Evolutionary conservation across 2,113 vertebrate genomes (phyloP).

Genomic region (Lamprotornis superbus): DNA sequence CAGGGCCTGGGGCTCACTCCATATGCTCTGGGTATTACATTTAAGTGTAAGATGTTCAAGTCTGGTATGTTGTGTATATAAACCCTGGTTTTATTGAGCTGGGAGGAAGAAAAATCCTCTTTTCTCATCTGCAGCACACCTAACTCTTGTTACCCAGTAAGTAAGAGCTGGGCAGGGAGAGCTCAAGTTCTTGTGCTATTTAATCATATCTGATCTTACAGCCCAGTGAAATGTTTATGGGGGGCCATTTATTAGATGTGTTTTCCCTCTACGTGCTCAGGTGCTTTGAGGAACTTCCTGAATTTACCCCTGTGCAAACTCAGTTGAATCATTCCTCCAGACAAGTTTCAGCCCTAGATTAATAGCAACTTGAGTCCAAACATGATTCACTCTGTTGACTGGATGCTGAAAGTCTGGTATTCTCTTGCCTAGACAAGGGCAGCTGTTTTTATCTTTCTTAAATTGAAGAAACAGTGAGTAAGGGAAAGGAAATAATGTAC

Average conservation of each 20-base stretch:
- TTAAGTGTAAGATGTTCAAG: background rate
- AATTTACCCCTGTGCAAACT: background rate
- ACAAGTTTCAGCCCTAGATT: background rate
- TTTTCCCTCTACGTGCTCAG: background rate
- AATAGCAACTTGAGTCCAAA: background rate
- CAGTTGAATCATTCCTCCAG: background rate
- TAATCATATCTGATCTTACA: background rate
- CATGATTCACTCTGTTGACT: background rate
- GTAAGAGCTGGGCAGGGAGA: background rate
- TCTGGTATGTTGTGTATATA: background rate
- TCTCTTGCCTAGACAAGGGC: background rate
- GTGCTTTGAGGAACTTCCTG: conserved; percentile 10
- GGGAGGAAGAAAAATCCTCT: background rate
- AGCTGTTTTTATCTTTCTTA: conserved; percentile 4
- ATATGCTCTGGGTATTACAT: background rate
- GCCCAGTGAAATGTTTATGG: background rate
- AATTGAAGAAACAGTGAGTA: background rate
- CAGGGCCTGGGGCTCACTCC: background rate
- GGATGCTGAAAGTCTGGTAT: background rate
- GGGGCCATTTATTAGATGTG: background rate
- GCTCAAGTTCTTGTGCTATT: background rate
- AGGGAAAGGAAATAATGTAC: background rate
- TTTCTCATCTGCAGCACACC: background rate
- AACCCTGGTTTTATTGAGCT: background rate
- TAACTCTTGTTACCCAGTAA: background rate